phyloP scores from a whole-genome alignment of 2,888 invertebrate species.

The Eucera pruinosa region DNA sequence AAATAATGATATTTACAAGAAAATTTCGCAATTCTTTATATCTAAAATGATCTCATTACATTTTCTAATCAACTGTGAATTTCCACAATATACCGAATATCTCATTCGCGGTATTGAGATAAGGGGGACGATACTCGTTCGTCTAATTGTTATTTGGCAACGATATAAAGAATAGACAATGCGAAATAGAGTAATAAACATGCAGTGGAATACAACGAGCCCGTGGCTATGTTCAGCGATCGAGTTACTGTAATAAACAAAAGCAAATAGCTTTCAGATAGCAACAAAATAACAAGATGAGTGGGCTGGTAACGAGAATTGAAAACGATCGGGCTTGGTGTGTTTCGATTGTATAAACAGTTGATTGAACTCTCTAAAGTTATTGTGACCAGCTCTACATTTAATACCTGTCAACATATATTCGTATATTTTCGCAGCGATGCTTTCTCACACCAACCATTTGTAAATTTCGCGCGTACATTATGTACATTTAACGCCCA shows the following conservation, averaged over 20 bases:
- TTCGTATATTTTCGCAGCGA: constrained; percentile 13
- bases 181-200: neutral
- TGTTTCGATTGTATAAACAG: constrained; percentile 6
- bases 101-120: too few species aligned
- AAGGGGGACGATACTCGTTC: too few species aligned
- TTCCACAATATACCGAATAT: too few species aligned
- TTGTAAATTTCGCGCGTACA: neutral
- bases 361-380: constrained; percentile 18
- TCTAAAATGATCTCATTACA: too few species aligned
- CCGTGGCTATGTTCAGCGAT: neutral
- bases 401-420: constrained; percentile 14
- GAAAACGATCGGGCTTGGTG: constrained; percentile 12
- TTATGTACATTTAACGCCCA: neutral
- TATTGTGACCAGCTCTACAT: constrained; percentile 13
- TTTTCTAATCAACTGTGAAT: too few species aligned
- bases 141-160: too few species aligned
- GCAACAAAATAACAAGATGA: constrained; percentile 4
- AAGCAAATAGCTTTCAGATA: constrained; percentile 8
- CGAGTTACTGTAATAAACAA: neutral
- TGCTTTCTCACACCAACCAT: neutral
- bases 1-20: too few species aligned
- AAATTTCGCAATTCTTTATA: too few species aligned
- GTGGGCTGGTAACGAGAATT: constrained; percentile 10
- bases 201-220: neutral
- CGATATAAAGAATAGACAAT: neutral